Evolutionary conservation across 2,797 vertebrate genomes (phyloP).

Genomic region (Falco peregrinus): DNA sequence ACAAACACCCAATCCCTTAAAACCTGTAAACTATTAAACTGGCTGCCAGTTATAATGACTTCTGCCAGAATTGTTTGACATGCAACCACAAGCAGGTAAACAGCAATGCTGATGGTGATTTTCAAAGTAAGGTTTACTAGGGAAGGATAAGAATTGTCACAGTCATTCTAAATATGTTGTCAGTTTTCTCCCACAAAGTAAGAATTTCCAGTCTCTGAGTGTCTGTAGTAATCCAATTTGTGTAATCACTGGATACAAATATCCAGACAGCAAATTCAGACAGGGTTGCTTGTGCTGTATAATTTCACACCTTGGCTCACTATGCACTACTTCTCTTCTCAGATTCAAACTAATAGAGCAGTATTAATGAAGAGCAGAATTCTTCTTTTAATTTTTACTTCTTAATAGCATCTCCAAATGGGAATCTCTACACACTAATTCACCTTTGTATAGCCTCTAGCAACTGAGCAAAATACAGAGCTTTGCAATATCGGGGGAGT

Average conservation of each 20-base stretch:
- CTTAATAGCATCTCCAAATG: background rate
- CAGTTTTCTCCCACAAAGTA: background rate
- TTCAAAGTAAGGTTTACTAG: background rate
- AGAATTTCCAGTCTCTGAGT: background rate
- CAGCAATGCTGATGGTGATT: background rate
- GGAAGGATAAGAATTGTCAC: background rate
- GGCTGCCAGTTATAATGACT: constrained; percentile 59
- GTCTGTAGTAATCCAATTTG: background rate
- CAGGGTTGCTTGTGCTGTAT: background rate
- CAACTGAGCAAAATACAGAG: background rate
- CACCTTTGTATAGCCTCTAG: background rate
- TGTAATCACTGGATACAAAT: background rate
- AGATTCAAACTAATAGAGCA: background rate
- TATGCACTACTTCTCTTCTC: background rate
- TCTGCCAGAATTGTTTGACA: constrained; percentile 48
- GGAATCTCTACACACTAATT: background rate
- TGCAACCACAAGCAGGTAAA: constrained; percentile 63
- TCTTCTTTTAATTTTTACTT: background rate
- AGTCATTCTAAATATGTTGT: background rate
- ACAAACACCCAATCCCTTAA: constrained; percentile 49
- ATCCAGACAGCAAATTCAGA: background rate
- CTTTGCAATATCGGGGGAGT: background rate
- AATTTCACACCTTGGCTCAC: background rate
- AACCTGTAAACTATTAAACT: constrained; percentile 61
- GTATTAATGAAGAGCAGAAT: background rate